A percentile compares a stretch with the other conserved stretches of the same genome.
Conservation (phyloP, 2,888 invertebrate species). For the Synanthedon vespiformis region DNA sequence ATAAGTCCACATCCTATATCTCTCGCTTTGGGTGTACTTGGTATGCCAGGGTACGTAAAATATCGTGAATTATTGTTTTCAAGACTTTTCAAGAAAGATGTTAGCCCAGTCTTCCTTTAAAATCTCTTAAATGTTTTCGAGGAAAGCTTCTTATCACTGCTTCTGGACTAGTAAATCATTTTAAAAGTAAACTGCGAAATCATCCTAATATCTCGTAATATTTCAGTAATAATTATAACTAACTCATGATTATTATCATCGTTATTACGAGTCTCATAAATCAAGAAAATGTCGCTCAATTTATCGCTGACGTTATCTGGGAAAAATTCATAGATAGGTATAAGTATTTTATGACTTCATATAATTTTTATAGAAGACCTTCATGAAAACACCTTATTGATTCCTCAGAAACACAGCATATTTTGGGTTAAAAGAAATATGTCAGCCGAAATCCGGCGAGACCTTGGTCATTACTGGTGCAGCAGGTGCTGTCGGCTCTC, state of each 20-base stretch:
- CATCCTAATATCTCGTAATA: too few relatives aligned
- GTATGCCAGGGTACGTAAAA: constrained; percentile 77
- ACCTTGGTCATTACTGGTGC: constrained; percentile 80
- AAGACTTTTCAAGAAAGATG: too few relatives aligned
- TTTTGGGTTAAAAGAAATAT: constrained; percentile 79
- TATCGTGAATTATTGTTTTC: background rate
- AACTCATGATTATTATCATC: too few relatives aligned
- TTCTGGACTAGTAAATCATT: too few relatives aligned
- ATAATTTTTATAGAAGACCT: background rate
- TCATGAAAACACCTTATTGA: background rate
- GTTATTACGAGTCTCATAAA: too few relatives aligned
- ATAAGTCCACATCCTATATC: constrained; percentile 72
- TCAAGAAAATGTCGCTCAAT: too few relatives aligned
- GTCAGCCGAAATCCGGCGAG: constrained; percentile 78
- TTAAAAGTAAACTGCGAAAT: too few relatives aligned
- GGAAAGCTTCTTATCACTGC: too few relatives aligned
- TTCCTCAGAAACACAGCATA: constrained; percentile 76
- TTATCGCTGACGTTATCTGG: too few relatives aligned
- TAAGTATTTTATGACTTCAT: background rate
- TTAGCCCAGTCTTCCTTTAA: too few relatives aligned
- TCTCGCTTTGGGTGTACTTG: constrained; percentile 74
- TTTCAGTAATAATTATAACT: too few relatives aligned
- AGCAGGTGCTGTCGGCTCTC: constrained; percentile 82
- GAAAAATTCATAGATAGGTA: background rate
- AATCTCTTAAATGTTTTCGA: too few relatives aligned